Evolutionary conservation across 1,140 invertebrate species (phyloP).

Genomic region (Muscidifurax raptorellus): DNA sequence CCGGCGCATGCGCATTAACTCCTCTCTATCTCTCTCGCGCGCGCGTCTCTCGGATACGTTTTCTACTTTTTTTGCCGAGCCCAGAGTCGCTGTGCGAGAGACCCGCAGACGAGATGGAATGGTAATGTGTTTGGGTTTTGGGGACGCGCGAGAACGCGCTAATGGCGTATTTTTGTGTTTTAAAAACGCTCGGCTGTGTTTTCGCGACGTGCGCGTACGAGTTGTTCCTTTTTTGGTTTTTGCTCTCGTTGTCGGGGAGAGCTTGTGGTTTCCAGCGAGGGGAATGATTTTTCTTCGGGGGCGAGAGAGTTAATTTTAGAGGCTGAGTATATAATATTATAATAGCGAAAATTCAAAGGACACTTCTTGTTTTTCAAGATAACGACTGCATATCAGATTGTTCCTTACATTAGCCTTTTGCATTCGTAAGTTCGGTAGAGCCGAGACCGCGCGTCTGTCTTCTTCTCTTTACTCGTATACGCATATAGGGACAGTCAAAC

Average conservation of each 20-base stretch:
- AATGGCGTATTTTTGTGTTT: neutral
- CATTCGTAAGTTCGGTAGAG: neutral
- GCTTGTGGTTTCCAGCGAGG: neutral
- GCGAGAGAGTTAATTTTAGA: no score
- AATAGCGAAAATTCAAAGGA: no score
- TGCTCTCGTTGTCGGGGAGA: neutral
- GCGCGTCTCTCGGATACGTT: neutral
- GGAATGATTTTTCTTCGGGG: neutral
- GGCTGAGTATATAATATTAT: no score
- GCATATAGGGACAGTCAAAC: neutral
- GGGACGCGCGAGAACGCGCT: neutral
- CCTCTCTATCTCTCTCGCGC: neutral
- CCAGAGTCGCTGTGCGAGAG: neutral
- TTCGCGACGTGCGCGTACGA: neutral
- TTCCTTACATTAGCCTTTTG: no score
- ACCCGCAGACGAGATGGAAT: neutral
- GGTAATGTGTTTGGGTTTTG: slow-evolving; percentile 2
- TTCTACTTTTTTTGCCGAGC: neutral
- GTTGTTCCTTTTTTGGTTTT: neutral
- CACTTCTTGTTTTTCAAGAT: no score
- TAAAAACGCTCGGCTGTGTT: neutral
- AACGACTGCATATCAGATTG: no score
- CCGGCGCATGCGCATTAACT: slow-evolving; percentile 17
- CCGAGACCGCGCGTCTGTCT: neutral
- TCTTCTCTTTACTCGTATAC: neutral